Evolutionary conservation across 2,113 vertebrate genomes (phyloP).

Genomic region (Ascaphus truei): DNA sequence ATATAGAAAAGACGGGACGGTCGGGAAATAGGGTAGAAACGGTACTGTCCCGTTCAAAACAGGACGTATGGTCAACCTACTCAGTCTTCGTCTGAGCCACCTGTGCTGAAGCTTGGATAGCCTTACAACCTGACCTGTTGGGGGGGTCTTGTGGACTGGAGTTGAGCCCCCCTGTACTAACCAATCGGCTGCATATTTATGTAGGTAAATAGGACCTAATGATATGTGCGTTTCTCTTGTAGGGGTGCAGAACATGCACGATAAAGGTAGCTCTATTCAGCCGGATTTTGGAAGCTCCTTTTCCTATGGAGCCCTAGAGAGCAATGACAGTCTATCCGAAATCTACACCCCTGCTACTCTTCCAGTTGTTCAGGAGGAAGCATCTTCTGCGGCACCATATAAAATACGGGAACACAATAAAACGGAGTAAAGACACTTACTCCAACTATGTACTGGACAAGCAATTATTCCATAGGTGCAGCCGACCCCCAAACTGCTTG

Average conservation of each 20-base stretch:
- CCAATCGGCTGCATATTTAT: no score
- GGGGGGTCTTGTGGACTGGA: no score
- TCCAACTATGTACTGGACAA: neutral
- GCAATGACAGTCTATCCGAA: conserved; percentile 70
- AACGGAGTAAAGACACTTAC: conserved; percentile 56
- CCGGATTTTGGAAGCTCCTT: conserved; percentile 86
- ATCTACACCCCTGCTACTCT: conserved; percentile 66
- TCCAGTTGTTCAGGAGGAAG: conserved; percentile 66
- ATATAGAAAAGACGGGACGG: no score
- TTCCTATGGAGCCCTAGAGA: conserved; percentile 89
- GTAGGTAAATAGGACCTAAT: neutral
- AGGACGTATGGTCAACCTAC: no score
- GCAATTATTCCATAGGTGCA: neutral
- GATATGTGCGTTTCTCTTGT: conserved; percentile 16
- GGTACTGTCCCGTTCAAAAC: no score
- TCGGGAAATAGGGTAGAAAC: no score
- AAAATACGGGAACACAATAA: conserved; percentile 66
- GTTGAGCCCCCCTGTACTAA: no score
- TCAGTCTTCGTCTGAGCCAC: no score
- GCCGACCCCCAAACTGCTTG: no score
- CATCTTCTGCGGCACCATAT: conserved; percentile 48
- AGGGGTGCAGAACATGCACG: conserved; percentile 88
- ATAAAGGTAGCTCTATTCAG: conserved; percentile 78
- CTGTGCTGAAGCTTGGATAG: no score
- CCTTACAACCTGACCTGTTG: no score